Conservation (phyloP, 1,140 invertebrate genomes). For the Eueides isabella region DNA sequence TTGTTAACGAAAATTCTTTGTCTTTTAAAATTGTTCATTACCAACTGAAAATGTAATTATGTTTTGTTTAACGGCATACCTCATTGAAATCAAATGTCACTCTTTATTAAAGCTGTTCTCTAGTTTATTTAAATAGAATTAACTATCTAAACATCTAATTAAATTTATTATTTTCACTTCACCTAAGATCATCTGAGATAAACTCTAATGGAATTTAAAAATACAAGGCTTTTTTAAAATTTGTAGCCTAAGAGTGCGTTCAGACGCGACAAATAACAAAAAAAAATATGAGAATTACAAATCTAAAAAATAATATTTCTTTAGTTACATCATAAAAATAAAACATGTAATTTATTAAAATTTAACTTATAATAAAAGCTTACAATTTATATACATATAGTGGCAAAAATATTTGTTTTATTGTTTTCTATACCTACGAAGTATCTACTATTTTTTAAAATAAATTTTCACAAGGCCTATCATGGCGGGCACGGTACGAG, state of each 20-base stretch:
- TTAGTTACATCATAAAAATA: too few species aligned
- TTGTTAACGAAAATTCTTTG: neutral
- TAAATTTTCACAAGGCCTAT: too few species aligned
- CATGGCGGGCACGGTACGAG: too few species aligned
- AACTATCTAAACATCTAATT: conserved; percentile 8
- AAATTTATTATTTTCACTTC: conserved; percentile 16
- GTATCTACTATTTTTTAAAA: too few species aligned
- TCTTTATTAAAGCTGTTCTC: neutral
- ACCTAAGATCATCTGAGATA: conserved; percentile 13
- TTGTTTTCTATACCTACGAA: too few species aligned
- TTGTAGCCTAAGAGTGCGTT: neutral
- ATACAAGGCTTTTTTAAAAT: conserved; percentile 14
- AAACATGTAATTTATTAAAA: too few species aligned
- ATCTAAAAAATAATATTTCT: too few species aligned
- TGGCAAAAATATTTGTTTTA: too few species aligned
- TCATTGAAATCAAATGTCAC: neutral
- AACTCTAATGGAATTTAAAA: conserved; percentile 22
- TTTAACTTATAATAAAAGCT: too few species aligned
- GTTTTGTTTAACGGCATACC: neutral
- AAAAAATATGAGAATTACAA: neutral
- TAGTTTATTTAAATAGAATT: conserved; percentile 1
- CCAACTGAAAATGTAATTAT: neutral
- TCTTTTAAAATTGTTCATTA: neutral
- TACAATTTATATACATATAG: too few species aligned
- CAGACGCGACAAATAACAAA: neutral